Evolutionary conservation across 2,888 invertebrate genomes (phyloP).

Genomic region (Panzeria rudis): DNA sequence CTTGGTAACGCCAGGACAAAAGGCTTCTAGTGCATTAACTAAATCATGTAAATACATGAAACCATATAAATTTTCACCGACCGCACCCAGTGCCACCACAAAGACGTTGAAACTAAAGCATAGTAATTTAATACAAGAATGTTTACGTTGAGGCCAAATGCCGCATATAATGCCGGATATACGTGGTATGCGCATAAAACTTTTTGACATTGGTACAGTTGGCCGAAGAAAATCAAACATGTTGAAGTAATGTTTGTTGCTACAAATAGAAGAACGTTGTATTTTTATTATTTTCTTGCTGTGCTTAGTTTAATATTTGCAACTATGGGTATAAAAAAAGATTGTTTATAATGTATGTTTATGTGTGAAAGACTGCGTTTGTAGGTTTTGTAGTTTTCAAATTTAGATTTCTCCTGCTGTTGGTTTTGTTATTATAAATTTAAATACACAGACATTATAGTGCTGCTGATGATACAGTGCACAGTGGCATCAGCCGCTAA

Average conservation of each 20-base stretch:
- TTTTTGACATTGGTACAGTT: slow-evolving; percentile 75
- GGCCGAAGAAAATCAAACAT: slow-evolving; percentile 74
- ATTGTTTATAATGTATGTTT: not conserved
- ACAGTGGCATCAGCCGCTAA: not conserved
- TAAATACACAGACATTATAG: slow-evolving; percentile 6
- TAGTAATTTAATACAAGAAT: slow-evolving; percentile 72
- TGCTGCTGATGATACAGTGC: not conserved
- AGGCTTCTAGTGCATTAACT: slow-evolving; percentile 80
- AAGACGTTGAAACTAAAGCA: slow-evolving; percentile 75
- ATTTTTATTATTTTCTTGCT: not conserved
- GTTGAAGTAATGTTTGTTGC: slow-evolving; percentile 24
- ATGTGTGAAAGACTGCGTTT: not conserved
- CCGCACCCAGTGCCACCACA: slow-evolving; percentile 77
- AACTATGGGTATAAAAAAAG: not conserved
- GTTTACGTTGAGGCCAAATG: slow-evolving; percentile 78
- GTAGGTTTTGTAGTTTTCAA: slow-evolving; percentile 12
- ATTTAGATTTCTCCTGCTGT: slow-evolving; percentile 14
- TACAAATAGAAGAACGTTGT: not conserved
- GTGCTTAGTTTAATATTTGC: not conserved
- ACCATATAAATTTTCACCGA: slow-evolving; percentile 79
- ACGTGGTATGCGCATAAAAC: slow-evolving; percentile 78
- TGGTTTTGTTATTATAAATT: slow-evolving; percentile 25
- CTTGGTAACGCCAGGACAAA: slow-evolving; percentile 81
- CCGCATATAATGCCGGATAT: slow-evolving; percentile 78
- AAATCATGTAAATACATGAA: slow-evolving; percentile 76